Conservation (phyloP, 2,888 invertebrate species). For the Tholera decimalis region DNA sequence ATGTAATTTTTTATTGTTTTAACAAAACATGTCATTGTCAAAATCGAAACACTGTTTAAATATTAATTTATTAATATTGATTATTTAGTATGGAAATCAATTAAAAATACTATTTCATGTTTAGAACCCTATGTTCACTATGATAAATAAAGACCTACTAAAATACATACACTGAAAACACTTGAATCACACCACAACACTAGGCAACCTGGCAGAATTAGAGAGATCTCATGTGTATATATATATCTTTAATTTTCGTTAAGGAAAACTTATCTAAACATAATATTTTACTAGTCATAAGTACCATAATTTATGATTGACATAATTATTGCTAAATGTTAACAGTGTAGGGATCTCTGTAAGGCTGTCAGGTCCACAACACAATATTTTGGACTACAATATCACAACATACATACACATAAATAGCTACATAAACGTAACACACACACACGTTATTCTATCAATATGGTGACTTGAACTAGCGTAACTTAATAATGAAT, state of each 20-base stretch:
- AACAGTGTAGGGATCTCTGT: conserved; percentile 73
- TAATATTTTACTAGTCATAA: conserved; percentile 55
- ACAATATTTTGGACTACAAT: conserved; percentile 67
- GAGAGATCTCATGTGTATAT: conserved; percentile 66
- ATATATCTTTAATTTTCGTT: conserved; percentile 49
- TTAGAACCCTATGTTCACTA: conserved; percentile 52
- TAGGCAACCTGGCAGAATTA: conserved; percentile 62
- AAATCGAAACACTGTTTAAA: conserved; percentile 17
- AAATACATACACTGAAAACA: conserved; percentile 62
- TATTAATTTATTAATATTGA: conserved; percentile 18
- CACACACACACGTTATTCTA: conserved; percentile 73
- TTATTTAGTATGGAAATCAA: conserved; percentile 8
- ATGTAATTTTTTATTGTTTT: conserved; percentile 4
- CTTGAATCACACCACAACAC: conserved; percentile 63
- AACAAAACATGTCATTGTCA: conserved; percentile 5
- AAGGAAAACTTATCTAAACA: conserved; percentile 49
- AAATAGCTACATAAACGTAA: conserved; percentile 83
- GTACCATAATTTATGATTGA: conserved; percentile 55
- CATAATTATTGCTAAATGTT: conserved; percentile 65
- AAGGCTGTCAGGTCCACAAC: conserved; percentile 69
- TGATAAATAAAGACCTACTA: conserved; percentile 49
- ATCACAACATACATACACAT: conserved; percentile 79
- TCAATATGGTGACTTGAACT: conserved; percentile 86
- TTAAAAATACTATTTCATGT: conserved; percentile 37
- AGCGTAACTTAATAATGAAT: conserved; percentile 89